Evolutionary conservation across 2,113 vertebrate species (phyloP).

Genomic region (Smithornis capensis): DNA sequence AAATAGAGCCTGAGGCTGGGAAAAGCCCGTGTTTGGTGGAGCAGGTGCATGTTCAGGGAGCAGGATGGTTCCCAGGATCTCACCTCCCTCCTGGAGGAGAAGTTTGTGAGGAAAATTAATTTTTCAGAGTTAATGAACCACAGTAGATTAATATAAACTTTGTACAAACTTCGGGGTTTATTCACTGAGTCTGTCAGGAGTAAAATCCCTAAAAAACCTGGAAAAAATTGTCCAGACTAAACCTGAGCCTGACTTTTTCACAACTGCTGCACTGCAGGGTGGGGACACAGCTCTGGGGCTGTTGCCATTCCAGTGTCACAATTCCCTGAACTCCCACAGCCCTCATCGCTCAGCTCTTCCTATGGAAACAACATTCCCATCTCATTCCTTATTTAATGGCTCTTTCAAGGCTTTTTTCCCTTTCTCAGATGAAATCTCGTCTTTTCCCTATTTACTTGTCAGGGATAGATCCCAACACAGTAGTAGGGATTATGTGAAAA

Average conservation of each 20-base stretch:
- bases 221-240: background rate
- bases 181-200: background rate
- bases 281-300: background rate
- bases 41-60: background rate
- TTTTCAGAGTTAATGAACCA: background rate
- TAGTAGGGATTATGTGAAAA: background rate
- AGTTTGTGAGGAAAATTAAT: background rate
- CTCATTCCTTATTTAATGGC: rapidly evolving
- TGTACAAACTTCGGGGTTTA: background rate
- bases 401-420: background rate
- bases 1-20: background rate
- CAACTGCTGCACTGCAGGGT: background rate
- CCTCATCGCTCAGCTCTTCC: background rate
- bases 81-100: background rate
- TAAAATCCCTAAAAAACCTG: background rate
- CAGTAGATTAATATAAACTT: background rate
- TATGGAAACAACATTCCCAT: background rate
- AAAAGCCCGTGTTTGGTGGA: background rate
- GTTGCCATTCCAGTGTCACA: background rate
- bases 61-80: background rate
- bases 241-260: background rate
- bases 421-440: background rate
- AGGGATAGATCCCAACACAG: background rate
- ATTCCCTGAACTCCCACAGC: background rate
- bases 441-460: background rate